Percentiles rank a stretch among this genome's conserved stretches.
Evolutionary conservation across 2,113 vertebrate species (phyloP).

Genomic region (Siniperca chuatsi): DNA sequence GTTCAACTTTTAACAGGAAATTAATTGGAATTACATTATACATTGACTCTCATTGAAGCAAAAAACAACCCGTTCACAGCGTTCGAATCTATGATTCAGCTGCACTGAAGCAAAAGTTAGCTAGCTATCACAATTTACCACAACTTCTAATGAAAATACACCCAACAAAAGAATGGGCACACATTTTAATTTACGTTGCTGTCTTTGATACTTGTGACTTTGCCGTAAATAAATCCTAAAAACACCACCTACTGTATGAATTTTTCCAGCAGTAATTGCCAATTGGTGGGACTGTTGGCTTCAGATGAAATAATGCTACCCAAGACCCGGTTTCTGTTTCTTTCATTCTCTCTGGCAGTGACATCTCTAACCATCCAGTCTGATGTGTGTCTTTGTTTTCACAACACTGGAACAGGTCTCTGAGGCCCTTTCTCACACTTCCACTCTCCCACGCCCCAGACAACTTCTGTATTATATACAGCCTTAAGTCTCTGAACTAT

Average conservation of each 20-base stretch:
- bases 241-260: neutral
- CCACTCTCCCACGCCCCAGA: conserved; percentile 25
- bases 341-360: conserved; percentile 4
- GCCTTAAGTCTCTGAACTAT: conserved; percentile 46
- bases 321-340: neutral
- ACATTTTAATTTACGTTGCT: neutral
- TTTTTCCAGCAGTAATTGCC: conserved; percentile 4
- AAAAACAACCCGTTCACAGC: too few relatives aligned
- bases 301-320: neutral
- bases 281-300: neutral
- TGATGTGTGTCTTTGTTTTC: conserved; percentile 54
- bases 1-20: too few relatives aligned
- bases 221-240: neutral
- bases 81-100: too few relatives aligned
- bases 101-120: too few relatives aligned
- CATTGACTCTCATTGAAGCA: too few relatives aligned
- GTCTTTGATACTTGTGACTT: neutral
- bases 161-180: neutral
- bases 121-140: neutral
- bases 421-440: conserved; percentile 45
- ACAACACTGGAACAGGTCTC: conserved; percentile 47
- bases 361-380: conserved; percentile 20
- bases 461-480: conserved; percentile 24
- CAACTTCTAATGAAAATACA: neutral
- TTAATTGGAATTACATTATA: too few relatives aligned